Evolutionary conservation across 2,888 invertebrate genomes (phyloP).

Genomic region (Cheilosia vulpina): DNA sequence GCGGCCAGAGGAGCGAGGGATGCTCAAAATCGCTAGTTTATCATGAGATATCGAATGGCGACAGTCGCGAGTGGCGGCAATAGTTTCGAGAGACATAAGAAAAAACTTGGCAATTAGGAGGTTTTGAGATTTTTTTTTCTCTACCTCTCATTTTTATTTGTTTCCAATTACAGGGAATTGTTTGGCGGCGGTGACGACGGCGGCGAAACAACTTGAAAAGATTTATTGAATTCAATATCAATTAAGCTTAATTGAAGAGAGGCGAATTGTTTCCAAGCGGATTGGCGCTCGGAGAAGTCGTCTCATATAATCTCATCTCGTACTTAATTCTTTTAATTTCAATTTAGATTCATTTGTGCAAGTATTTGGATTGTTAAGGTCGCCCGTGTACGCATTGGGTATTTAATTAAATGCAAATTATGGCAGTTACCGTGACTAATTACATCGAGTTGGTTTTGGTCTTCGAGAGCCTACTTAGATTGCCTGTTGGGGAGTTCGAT

Average conservation of each 20-base stretch:
- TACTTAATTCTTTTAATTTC: constrained; percentile 19
- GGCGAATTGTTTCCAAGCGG: constrained; percentile 24
- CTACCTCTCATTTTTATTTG: constrained; percentile 23
- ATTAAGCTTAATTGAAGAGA: constrained; percentile 56
- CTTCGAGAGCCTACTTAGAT: neutral
- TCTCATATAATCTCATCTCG: constrained; percentile 14
- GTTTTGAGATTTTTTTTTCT: constrained; percentile 28
- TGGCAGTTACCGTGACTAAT: neutral
- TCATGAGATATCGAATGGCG: constrained; percentile 49
- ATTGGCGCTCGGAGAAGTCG: neutral
- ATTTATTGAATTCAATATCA: constrained; percentile 65
- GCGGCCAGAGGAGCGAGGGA: neutral
- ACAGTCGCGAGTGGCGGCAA: constrained; percentile 31
- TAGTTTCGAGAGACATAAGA: constrained; percentile 4
- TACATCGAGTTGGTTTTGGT: neutral
- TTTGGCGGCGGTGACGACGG: constrained; percentile 1
- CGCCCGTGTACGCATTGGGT: neutral
- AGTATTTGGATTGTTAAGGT: constrained; percentile 5
- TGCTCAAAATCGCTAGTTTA: constrained; percentile 27
- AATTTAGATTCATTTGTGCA: constrained; percentile 37
- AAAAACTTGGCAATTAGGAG: constrained; percentile 50
- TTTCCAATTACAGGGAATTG: constrained; percentile 36
- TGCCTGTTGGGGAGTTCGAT: neutral
- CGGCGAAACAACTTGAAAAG: constrained; percentile 34
- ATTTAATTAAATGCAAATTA: constrained; percentile 27